These are phyloP conservation scores for Euzophera pinguis DNA, from an alignment of 2,888 invertebrate genomes.

Conservation along the genomic window DNA sequence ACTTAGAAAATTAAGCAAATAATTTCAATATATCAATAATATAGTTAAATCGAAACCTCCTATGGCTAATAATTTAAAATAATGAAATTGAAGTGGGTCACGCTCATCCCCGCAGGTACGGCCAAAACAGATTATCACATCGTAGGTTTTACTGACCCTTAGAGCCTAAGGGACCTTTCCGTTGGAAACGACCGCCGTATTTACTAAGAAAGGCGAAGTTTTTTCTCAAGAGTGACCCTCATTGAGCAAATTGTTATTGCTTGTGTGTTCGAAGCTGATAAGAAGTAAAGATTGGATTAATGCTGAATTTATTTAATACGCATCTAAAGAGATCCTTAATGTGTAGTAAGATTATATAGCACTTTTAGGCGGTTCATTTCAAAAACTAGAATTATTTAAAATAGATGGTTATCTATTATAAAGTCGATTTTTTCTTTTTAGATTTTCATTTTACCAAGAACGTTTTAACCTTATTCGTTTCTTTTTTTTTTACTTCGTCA, in stretches of 20 bases:
- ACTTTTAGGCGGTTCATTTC: too few species aligned
- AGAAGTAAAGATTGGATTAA: slow-evolving; percentile 18
- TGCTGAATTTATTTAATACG: background rate
- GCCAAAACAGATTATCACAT: slow-evolving; percentile 12
- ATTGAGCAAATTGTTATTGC: slow-evolving; percentile 35
- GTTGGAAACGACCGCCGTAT: slow-evolving; percentile 28
- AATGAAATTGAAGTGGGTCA: background rate
- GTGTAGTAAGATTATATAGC: too few species aligned
- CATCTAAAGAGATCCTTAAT: too few species aligned
- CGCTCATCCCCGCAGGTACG: background rate
- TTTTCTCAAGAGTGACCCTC: slow-evolving; percentile 25
- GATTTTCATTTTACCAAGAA: too few species aligned
- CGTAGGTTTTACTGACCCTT: slow-evolving; percentile 16
- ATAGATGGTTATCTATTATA: too few species aligned
- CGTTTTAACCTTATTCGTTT: too few species aligned
- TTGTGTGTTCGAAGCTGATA: slow-evolving; percentile 32
- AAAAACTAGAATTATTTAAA: too few species aligned
- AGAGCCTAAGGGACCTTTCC: slow-evolving; percentile 18
- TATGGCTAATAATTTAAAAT: background rate
- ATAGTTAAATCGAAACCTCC: too few species aligned
- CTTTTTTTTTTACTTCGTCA: too few species aligned
- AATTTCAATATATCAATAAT: too few species aligned
- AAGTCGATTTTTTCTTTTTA: too few species aligned
- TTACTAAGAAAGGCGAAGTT: slow-evolving; percentile 31
- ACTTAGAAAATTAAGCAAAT: too few species aligned